Percentiles rank a stretch among this genome's conserved stretches.
These are phyloP conservation scores for Daktulosphaira vitifoliae DNA, from an alignment of 1,140 invertebrate species.

Conservation along the genomic window DNA sequence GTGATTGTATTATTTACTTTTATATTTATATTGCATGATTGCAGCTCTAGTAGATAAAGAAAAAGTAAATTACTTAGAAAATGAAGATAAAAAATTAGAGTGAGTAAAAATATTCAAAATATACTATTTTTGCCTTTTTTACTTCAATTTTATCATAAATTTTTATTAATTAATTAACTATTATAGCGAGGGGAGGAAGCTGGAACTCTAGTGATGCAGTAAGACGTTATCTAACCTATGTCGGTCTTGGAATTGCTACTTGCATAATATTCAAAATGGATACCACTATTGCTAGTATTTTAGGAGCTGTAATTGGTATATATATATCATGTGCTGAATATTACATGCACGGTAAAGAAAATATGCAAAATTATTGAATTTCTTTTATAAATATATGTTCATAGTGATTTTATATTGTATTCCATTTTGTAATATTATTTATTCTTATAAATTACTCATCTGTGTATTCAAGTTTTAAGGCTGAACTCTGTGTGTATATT, in stretches of 20 bases:
- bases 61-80: too few relatives aligned
- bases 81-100: background rate
- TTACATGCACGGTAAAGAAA: slow-evolving; percentile 1
- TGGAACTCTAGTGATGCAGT: slow-evolving; percentile 14
- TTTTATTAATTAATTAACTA: too few relatives aligned
- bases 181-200: slow-evolving; percentile 1
- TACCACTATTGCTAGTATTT: slow-evolving; percentile 57
- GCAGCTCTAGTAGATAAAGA: too few relatives aligned
- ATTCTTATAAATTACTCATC: too few relatives aligned
- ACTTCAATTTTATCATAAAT: slow-evolving; percentile 27
- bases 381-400: too few relatives aligned
- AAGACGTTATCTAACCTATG: slow-evolving; percentile 61
- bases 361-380: too few relatives aligned
- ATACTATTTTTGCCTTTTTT: slow-evolving; percentile 19
- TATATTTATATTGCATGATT: too few relatives aligned
- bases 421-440: too few relatives aligned
- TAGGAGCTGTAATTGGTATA: slow-evolving; percentile 61
- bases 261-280: slow-evolving; percentile 74
- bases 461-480: too few relatives aligned
- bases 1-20: too few relatives aligned
- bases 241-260: slow-evolving; percentile 67
- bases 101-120: background rate
- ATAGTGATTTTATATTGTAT: too few relatives aligned
- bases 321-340: slow-evolving; percentile 76
- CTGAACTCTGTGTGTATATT: too few relatives aligned